Evolutionary conservation across 2,113 vertebrate genomes (phyloP).

Genomic region (Danio rerio): GRCz12tu NC_133196.1:11780501-11781000

Average conservation of each 20-base stretch:
- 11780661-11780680: slow-evolving; percentile 4
- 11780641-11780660: background rate
- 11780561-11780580: slow-evolving; percentile 17
- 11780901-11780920: slow-evolving; percentile 2
- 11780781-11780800: background rate
- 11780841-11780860: slow-evolving; percentile 30
- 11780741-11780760: background rate
- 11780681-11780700: background rate
- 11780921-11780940: background rate
- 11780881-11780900: slow-evolving; percentile 21
- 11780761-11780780: background rate
- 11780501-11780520: slow-evolving; percentile 9
- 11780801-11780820: slow-evolving; percentile 32
- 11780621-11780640: background rate
- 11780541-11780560: background rate
- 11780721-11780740: background rate
- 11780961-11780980: too few species aligned
- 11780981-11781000: too few species aligned
- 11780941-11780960: background rate
- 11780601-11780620: slow-evolving; percentile 16
- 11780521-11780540: background rate
- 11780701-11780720: background rate
- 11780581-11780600: background rate
- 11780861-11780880: slow-evolving; percentile 34
- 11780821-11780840: slow-evolving; percentile 14